Conservation (phyloP, 2,113 vertebrate genomes). For the Colaptes auratus region DNA sequence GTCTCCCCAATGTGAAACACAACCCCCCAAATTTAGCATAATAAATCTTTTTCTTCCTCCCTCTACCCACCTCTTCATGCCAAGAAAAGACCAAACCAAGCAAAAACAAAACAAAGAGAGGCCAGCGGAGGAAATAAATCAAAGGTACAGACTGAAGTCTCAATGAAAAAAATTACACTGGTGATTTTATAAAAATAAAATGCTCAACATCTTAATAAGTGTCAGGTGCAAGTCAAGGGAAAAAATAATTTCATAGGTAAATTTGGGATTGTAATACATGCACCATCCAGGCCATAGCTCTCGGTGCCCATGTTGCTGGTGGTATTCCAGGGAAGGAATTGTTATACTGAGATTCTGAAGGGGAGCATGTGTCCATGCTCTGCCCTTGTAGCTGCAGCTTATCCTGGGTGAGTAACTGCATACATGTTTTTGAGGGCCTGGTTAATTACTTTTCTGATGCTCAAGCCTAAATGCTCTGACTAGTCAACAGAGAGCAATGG, state of each 20-base stretch:
- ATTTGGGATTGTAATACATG: not conserved
- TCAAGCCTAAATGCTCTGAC: not conserved
- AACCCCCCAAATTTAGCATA: not conserved
- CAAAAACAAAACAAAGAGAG: not conserved
- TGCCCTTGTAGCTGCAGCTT: not conserved
- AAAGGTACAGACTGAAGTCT: not conserved
- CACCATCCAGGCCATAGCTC: not conserved
- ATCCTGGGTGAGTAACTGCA: not conserved
- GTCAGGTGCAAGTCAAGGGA: not conserved
- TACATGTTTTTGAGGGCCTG: not conserved
- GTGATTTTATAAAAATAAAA: not conserved
- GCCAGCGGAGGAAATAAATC: not conserved
- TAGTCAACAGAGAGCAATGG: not conserved
- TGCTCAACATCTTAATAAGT: not conserved
- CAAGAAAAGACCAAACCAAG: not conserved
- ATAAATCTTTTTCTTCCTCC: not conserved
- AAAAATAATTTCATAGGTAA: not conserved
- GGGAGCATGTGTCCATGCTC: not conserved
- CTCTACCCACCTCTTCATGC: accelerated
- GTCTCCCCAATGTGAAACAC: not conserved
- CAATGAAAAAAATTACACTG: not conserved
- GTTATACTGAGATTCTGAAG: not conserved
- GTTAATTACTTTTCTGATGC: not conserved
- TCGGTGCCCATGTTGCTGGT: not conserved
- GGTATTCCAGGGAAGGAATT: not conserved